Percentiles rank a stretch among this genome's conserved stretches.
Conservation (phyloP, 1,140 invertebrate genomes). For the Ceratitis capitata region DNA sequence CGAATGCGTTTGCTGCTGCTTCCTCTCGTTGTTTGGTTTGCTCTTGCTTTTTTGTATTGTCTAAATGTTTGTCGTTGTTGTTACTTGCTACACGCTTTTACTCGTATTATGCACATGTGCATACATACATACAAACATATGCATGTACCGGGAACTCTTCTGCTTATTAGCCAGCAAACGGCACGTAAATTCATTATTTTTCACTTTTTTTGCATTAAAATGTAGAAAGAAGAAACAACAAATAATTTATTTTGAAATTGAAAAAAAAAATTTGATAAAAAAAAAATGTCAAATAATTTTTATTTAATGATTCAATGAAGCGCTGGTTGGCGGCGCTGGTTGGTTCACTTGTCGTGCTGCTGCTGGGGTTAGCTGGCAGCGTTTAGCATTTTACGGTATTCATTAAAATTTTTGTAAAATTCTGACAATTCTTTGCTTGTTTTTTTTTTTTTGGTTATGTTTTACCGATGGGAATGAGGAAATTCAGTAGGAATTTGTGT, state of each 20-base stretch:
- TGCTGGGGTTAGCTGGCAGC: not conserved
- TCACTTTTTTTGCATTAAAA: not conserved
- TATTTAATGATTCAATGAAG: slow-evolving; percentile 12
- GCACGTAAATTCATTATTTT: not conserved
- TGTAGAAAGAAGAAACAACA: not conserved
- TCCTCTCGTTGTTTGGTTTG: not conserved
- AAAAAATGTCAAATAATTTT: slow-evolving; percentile 8
- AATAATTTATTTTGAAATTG: not conserved
- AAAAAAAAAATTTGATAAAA: not conserved
- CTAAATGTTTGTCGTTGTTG: not conserved
- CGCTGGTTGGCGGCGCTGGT: not conserved
- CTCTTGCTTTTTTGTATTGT: not conserved
- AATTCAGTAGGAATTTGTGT: not conserved
- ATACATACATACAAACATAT: not conserved
- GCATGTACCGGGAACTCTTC: not conserved
- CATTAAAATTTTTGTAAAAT: slow-evolving; percentile 33
- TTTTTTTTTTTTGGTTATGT: not conserved
- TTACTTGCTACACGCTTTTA: not conserved
- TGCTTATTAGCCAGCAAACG: not conserved
- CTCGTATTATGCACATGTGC: not conserved
- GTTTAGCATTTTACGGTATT: not conserved
- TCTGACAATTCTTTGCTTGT: not conserved
- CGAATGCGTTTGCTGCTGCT: not conserved
- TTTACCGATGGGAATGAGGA: not conserved
- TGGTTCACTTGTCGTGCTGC: not conserved